Base-by-base conservation (phyloP, 2,113 vertebrate genomes). In the Nettapus auritus region DNA sequence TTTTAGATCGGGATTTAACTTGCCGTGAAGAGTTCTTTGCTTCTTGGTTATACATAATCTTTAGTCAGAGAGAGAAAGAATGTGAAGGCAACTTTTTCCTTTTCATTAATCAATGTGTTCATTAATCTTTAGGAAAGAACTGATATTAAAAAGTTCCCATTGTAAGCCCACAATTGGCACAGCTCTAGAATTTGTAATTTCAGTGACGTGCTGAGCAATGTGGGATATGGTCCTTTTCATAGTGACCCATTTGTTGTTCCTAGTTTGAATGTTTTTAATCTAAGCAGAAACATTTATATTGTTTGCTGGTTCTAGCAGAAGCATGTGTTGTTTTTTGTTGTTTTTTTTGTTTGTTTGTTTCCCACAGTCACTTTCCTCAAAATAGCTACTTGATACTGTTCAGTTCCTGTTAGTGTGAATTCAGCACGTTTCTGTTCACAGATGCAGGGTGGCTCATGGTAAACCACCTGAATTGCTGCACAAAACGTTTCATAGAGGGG, bases 251-350 rank as follows among this genome's bases (percentile, higher is more conserved):
- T 78, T 89, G 66, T 80, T 86, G 22, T 81, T 95, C 40, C 59
- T 46, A 31, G 16, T 53, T 68, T 25, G 31, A 52, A 76, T 13
- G 29, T 21, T 52, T 87, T 86, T 78, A 84, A 63, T 88, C 42
- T 46, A 68, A 77, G 59, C 7, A 36, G 64, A 81, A 83, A 82
- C 14, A 16, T 25, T 86, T 94, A 28, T 94, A 28, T 74, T 60
- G 68, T 90, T 97, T 88, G 80, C 80, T 67, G 19, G 42, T 93
- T 88, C 77, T 81, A 74, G 86, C 29, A 90, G 63, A 93, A 86
- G 12, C 68, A 4, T 77, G 17, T 85, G 84, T 92, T 88, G 33
- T 80, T 33, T 82, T 19, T 22, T 50, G 23, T 89, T 92, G 86
- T 34, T 80, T 34, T 82, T 11, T 50, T 23, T 50, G 6, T 22